Evolutionary conservation across 2,888 invertebrate genomes (phyloP).

Genomic region (Conus canariensis): DNA sequence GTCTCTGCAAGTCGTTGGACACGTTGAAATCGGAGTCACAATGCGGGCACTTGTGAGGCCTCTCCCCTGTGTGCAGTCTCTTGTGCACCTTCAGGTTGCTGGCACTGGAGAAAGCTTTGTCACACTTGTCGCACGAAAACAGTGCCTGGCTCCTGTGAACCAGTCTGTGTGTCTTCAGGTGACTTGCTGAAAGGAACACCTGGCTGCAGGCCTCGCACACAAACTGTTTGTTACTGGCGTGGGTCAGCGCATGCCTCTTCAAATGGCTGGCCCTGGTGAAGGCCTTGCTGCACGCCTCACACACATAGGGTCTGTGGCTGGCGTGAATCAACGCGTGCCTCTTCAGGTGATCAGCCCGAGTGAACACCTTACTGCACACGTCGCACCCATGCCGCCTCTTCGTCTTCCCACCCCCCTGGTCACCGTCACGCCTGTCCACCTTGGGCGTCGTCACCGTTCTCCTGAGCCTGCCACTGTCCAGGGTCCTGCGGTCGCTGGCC

Average conservation of each 20-base stretch:
- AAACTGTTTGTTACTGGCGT: not conserved
- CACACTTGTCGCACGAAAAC: not conserved
- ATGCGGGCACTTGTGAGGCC: conserved; percentile 8
- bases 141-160: not conserved
- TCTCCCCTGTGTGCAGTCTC: not conserved
- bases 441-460: too few species aligned
- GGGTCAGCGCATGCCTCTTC: not conserved
- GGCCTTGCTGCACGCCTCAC: not conserved
- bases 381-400: not conserved
- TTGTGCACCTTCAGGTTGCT: not conserved
- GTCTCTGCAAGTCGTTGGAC: not conserved
- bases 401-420: too few species aligned
- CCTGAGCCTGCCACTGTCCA: too few species aligned
- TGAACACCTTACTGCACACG: not conserved
- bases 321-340: not conserved
- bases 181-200: not conserved
- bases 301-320: not conserved
- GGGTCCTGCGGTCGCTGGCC: not conserved
- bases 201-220: not conserved
- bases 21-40: not conserved
- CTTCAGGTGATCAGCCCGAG: not conserved
- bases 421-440: too few species aligned
- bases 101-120: not conserved
- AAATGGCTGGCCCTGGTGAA: not conserved
- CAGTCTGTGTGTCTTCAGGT: not conserved